A percentile compares a stretch with the other conserved stretches of the same genome.
Evolutionary conservation across 2,113 vertebrate species (phyloP).

Genomic region (Anoplopoma fimbria): DNA sequence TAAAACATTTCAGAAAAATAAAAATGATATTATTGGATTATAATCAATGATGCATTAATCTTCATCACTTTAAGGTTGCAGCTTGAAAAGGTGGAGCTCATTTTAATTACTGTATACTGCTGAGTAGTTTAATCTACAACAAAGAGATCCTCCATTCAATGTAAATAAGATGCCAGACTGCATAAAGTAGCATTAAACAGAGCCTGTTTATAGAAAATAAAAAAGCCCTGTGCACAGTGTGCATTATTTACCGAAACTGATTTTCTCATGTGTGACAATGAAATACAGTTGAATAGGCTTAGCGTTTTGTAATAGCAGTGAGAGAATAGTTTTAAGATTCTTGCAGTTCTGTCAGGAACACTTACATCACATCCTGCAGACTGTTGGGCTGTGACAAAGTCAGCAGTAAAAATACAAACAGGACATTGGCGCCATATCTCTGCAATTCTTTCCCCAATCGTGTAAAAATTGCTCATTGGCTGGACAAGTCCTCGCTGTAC

Average conservation of each 20-base stretch:
- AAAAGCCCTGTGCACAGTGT: neutral
- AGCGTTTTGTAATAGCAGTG: conserved; percentile 1
- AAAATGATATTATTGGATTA: neutral
- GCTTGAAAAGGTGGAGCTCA: neutral
- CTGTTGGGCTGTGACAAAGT: conserved; percentile 37
- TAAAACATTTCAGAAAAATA: neutral
- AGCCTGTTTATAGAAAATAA: neutral
- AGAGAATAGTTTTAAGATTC: conserved; percentile 28
- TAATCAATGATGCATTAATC: neutral
- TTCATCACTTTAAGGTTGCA: neutral
- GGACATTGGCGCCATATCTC: conserved; percentile 19
- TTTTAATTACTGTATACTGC: neutral
- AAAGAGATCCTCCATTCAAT: neutral
- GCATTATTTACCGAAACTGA: conserved; percentile 37
- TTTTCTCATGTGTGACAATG: conserved; percentile 21
- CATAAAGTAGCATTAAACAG: neutral
- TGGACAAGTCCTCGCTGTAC: conserved; percentile 43
- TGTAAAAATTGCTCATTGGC: conserved; percentile 37
- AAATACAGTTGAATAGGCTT: conserved; percentile 17
- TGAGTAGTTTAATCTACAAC: neutral
- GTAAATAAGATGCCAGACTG: neutral
- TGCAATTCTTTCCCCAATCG: conserved; percentile 43
- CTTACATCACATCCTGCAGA: conserved; percentile 26
- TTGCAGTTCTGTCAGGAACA: conserved; percentile 42
- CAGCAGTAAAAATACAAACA: conserved; percentile 52